Evolutionary conservation across 92 coral and sea anemone species (phyloP), one percentile per base, ranked within the genome.

Genomic region (Palythoa grandiflora): DNA sequence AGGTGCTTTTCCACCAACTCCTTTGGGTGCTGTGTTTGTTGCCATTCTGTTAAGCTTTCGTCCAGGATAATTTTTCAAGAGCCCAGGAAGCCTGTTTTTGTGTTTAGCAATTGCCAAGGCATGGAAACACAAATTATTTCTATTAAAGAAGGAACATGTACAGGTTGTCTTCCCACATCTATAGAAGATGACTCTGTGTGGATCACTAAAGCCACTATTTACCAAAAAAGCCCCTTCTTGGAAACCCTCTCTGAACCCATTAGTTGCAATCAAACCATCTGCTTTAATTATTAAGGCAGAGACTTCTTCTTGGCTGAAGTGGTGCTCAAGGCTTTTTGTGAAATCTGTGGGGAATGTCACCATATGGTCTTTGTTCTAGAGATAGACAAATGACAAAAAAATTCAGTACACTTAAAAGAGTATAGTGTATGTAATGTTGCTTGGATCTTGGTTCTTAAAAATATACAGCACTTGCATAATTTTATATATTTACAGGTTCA

Each of bases 121-220:
- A 53, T 87, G 89, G 36, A 36, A 55, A 60, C 89, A 87, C 68
- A 87, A 15, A 63, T 78, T 68, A 84, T 89, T 89, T 77, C 89
- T 72, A 55, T 68, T 75, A 52, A 73, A 89, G 53, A 66, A 60
- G 68, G 89, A 11, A 61, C 90, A 87, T 53, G 80, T 48, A 76
- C 93, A 90, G 13, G 81, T 80, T 19, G 83, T 68, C 73, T 77
- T 89, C n/a, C 92, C 92, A 86, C 92, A 85, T 84, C 78, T 89
- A 54, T 84, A 78, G 88, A 85, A 89, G 70, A 72, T 83, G 14
- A 89, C 89, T 79, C 63, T 84, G 80, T 84, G 66, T 9, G 92
- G 90, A 61, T 60, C 77, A 14, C 73, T 77, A 19, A 76, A 68
- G 63, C 92, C 92, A 71, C 92, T 90, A 79, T 90, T 90, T 63